Evolutionary conservation across 2,113 vertebrate species (phyloP).

Genomic region (Alosa alosa): DNA sequence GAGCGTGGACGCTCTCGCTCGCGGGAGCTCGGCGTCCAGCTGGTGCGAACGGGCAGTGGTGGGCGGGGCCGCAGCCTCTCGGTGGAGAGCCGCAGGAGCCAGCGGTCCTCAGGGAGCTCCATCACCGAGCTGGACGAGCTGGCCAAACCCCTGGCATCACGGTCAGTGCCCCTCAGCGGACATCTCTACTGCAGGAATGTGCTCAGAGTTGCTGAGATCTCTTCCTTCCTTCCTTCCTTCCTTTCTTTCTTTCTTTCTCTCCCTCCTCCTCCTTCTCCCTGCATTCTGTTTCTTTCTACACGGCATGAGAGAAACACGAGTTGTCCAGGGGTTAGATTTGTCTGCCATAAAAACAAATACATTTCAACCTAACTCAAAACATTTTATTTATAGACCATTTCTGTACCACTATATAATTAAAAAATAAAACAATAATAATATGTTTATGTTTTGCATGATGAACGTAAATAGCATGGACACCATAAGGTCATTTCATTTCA

Average conservation of each 20-base stretch:
- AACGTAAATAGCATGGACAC: background rate
- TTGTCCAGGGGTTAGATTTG: no score
- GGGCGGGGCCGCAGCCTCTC: slow-evolving; percentile 74
- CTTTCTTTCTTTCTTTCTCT: no score
- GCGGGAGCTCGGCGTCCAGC: slow-evolving; percentile 52
- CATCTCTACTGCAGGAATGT: background rate
- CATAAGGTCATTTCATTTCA: background rate
- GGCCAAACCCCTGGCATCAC: slow-evolving; percentile 64
- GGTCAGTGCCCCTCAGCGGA: slow-evolving; percentile 57
- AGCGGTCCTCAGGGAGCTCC: slow-evolving; percentile 80
- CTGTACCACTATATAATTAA: background rate
- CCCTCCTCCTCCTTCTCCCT: no score
- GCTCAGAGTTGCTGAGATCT: no score
- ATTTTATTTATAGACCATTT: background rate
- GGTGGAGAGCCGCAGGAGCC: slow-evolving; percentile 79
- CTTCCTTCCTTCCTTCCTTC: no score
- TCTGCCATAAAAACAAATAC: no score
- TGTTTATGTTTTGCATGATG: background rate
- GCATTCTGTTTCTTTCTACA: no score
- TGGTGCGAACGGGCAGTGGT: slow-evolving; percentile 52
- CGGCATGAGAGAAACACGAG: no score
- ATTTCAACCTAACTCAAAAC: no score
- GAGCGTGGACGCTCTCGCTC: slow-evolving; percentile 67
- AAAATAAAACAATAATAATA: background rate
- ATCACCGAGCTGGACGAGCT: slow-evolving; percentile 80